Evolutionary conservation across 2,113 vertebrate species (phyloP).

Genomic region (Plectropomus leopardus): DNA sequence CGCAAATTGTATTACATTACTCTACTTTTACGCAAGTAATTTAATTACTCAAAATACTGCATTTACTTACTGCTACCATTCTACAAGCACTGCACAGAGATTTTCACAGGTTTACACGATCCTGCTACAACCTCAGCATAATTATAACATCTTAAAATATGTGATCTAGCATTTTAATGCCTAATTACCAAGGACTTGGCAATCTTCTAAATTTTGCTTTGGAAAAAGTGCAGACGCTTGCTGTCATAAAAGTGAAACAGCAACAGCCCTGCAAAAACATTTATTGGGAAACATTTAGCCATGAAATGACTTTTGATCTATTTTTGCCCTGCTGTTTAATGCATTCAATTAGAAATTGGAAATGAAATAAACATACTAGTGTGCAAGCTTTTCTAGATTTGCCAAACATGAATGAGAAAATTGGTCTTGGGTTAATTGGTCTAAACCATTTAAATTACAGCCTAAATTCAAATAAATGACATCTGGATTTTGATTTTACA

Average conservation of each 20-base stretch:
- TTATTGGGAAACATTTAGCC: slow-evolving; percentile 40
- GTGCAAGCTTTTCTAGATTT: slow-evolving; percentile 3
- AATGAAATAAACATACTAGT: neutral
- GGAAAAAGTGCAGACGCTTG: slow-evolving; percentile 26
- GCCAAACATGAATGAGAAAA: slow-evolving; percentile 51
- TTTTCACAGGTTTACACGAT: slow-evolving; percentile 21
- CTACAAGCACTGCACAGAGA: slow-evolving; percentile 5
- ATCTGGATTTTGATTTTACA: slow-evolving; percentile 34
- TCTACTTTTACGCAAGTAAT: neutral
- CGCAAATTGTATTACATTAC: neutral
- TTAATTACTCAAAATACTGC: slow-evolving; percentile 1
- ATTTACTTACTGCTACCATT: slow-evolving; percentile 16
- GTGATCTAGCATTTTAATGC: slow-evolving; percentile 8
- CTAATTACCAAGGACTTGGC: slow-evolving; percentile 12
- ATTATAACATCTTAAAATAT: slow-evolving; percentile 14
- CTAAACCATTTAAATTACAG: slow-evolving; percentile 38
- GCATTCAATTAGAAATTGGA: slow-evolving; percentile 19
- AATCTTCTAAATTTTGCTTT: slow-evolving; percentile 34
- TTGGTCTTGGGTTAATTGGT: slow-evolving; percentile 6
- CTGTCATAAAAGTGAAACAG: slow-evolving; percentile 38
- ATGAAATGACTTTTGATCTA: slow-evolving; percentile 40
- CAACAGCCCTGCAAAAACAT: slow-evolving; percentile 15
- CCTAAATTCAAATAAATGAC: slow-evolving; percentile 16
- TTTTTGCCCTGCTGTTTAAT: slow-evolving; percentile 36
- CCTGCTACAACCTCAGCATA: slow-evolving; percentile 1